Conservation (phyloP, 2,888 invertebrate species). For the Lycia hirtaria region DNA sequence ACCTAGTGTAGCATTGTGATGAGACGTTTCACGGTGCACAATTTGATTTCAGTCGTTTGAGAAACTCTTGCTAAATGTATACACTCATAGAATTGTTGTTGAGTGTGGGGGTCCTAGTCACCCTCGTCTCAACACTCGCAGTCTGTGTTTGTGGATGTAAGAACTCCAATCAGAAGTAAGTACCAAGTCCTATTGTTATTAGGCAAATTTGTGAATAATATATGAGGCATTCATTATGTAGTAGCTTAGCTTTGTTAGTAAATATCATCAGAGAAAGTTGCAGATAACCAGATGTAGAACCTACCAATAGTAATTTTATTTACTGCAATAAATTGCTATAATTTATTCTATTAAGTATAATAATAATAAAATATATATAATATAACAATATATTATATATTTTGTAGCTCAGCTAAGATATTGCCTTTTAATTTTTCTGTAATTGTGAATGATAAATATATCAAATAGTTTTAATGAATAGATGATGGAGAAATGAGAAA, state of each 20-base stretch:
- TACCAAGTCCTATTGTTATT: slow-evolving; percentile 34
- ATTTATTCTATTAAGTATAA: background rate
- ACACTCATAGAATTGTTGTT: slow-evolving; percentile 75
- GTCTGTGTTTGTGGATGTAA: slow-evolving; percentile 91
- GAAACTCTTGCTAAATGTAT: slow-evolving; percentile 74
- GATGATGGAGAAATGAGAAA: no score
- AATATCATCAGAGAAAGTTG: background rate
- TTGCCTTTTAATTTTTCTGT: no score
- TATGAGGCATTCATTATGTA: background rate
- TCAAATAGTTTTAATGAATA: no score
- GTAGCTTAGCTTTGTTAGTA: background rate
- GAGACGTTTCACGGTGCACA: slow-evolving; percentile 53
- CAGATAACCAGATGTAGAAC: background rate
- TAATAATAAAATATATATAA: no score
- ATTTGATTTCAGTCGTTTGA: slow-evolving; percentile 54
- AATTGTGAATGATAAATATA: no score
- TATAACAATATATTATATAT: no score
- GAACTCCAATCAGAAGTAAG: slow-evolving; percentile 91
- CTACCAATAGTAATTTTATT: background rate
- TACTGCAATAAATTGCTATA: background rate
- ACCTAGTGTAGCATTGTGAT: slow-evolving; percentile 65
- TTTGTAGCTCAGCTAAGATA: no score
- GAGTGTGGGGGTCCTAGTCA: slow-evolving; percentile 75
- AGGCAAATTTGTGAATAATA: background rate
- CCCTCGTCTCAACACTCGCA: slow-evolving; percentile 83